Conservation (phyloP, 2,797 vertebrate species). For the Nyctibius grandis region DNA sequence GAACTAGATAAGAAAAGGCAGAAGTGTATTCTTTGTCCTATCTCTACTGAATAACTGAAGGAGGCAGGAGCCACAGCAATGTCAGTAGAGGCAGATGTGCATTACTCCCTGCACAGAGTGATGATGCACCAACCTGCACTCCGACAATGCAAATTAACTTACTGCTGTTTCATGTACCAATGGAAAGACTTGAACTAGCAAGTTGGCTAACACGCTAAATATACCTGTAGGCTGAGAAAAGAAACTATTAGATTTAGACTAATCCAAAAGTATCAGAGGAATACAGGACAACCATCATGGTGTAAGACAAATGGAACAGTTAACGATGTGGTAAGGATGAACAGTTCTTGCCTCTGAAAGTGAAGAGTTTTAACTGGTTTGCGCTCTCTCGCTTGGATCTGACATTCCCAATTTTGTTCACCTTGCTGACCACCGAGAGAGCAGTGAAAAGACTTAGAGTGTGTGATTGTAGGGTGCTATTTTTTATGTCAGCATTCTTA, state of each 20-base stretch:
- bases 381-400: background rate
- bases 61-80: background rate
- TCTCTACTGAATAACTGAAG: background rate
- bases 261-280: background rate
- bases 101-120: background rate
- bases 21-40: background rate
- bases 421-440: background rate
- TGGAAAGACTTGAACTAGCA: background rate
- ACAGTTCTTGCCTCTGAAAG: background rate
- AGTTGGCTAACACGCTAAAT: background rate
- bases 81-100: background rate
- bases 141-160: background rate
- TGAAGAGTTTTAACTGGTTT: background rate
- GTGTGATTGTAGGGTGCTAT: background rate
- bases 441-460: background rate
- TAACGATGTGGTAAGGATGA: background rate
- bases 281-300: background rate
- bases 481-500: constrained; percentile 47
- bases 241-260: background rate
- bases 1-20: background rate
- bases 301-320: background rate
- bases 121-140: background rate
- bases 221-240: background rate
- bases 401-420: background rate
- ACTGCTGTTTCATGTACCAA: background rate